A percentile compares a stretch with the other conserved stretches of the same genome.
Evolutionary conservation across 2,113 vertebrate species (phyloP).

Genomic region (Bagarius yarrelli): DNA sequence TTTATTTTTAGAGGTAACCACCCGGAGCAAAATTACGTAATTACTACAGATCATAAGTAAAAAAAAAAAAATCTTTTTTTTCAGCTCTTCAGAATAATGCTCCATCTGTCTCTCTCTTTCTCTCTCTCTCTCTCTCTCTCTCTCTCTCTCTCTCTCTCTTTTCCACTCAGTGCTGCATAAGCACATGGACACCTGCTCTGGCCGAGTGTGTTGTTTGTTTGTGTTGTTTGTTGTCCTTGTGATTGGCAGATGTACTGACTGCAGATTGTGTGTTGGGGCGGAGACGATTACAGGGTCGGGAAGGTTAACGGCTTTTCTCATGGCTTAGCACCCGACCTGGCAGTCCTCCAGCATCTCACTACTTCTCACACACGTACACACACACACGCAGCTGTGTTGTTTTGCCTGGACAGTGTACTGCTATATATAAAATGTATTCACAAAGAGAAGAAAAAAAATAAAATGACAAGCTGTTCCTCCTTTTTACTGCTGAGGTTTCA

Average conservation of each 20-base stretch:
- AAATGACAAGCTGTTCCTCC: no score
- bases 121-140: background rate
- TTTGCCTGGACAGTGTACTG: background rate
- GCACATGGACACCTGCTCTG: constrained; percentile 31
- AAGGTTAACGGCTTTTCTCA: constrained; percentile 47
- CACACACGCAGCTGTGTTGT: constrained; percentile 15
- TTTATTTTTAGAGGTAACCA: constrained; percentile 31
- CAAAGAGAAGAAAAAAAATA: no score
- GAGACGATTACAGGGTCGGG: constrained; percentile 48
- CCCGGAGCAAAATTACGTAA: constrained; percentile 21
- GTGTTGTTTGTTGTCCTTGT: constrained; percentile 43
- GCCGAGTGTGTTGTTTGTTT: constrained; percentile 35
- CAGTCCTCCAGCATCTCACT: constrained; percentile 48
- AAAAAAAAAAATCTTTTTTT: background rate
- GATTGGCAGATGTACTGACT: constrained; percentile 38
- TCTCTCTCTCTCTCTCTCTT: constrained; percentile 10
- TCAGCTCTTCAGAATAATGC: constrained; percentile 1
- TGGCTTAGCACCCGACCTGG: constrained; percentile 44
- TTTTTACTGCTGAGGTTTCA: no score
- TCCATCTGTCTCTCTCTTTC: constrained; percentile 24
- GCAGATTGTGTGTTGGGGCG: constrained; percentile 16
- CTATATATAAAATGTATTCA: background rate
- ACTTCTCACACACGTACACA: background rate
- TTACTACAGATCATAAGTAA: constrained; percentile 9
- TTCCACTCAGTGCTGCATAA: background rate